A percentile compares a stretch with the other conserved stretches of the same genome.
Evolutionary conservation across 1,140 invertebrate genomes (phyloP).

Genomic region (Saccostrea glomerata): DNA sequence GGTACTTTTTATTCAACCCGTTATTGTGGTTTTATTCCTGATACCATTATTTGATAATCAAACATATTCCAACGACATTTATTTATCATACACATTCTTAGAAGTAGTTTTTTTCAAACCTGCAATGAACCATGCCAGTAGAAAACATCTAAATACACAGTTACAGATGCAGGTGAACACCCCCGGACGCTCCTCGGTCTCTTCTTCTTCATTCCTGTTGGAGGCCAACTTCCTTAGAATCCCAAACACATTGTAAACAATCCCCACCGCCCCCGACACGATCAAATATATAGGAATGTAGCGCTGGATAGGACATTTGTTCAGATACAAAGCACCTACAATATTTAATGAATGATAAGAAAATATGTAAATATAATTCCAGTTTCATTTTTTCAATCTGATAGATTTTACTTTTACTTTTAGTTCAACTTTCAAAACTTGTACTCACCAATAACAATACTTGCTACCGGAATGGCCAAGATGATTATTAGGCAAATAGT

Average conservation of each 20-base stretch:
- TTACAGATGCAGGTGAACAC: constrained; percentile 80
- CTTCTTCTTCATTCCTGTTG: constrained; percentile 79
- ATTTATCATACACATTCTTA: too few relatives aligned
- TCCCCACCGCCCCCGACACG: constrained; percentile 87
- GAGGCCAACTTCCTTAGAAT: constrained; percentile 80
- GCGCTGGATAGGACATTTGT: constrained; percentile 88
- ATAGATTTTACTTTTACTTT: neutral
- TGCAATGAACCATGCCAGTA: constrained; percentile 80
- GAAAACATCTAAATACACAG: constrained; percentile 84
- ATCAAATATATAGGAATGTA: constrained; percentile 90
- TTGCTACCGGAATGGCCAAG: constrained; percentile 84
- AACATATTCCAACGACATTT: too few relatives aligned
- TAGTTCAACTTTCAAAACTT: neutral
- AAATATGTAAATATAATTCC: too few relatives aligned
- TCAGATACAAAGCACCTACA: constrained; percentile 87
- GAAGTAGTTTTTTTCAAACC: neutral
- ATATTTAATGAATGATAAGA: too few relatives aligned
- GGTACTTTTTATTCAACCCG: too few relatives aligned
- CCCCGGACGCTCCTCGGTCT: constrained; percentile 72
- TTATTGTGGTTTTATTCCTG: too few relatives aligned
- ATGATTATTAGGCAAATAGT: constrained; percentile 83
- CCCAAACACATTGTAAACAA: constrained; percentile 85
- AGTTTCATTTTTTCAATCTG: neutral
- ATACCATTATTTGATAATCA: too few relatives aligned
- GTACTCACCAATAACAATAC: constrained; percentile 83